Conservation (phyloP, 64 coral and sea anemone species). For the Porites lutea region DNA sequence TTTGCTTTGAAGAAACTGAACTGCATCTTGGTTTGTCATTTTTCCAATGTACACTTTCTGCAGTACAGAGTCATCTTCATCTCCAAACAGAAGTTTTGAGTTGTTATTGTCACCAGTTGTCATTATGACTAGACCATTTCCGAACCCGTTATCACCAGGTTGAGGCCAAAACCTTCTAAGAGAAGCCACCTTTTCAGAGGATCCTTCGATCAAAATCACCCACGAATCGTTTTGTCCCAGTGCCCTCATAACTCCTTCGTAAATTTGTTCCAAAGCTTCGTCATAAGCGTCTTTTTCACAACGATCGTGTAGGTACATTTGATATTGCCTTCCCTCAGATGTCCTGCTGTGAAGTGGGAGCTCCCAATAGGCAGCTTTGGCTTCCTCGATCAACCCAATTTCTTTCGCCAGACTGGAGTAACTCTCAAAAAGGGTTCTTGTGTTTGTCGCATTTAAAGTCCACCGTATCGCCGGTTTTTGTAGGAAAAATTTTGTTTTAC, state of each 20-base stretch:
- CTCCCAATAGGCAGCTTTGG: background rate
- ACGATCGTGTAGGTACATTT: background rate
- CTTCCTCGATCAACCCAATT: constrained; percentile 1
- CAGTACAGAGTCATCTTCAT: background rate
- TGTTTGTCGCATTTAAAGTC: background rate
- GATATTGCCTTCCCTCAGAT: constrained; percentile 1
- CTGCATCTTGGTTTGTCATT: background rate
- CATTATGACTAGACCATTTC: constrained; percentile 23
- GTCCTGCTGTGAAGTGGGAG: constrained; percentile 11
- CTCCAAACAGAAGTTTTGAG: background rate
- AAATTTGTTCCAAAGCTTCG: constrained; percentile 7
- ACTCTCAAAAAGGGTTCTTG: background rate
- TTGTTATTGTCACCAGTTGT: background rate
- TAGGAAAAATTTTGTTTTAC: background rate
- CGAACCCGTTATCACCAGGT: background rate
- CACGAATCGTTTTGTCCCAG: background rate
- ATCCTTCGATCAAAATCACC: background rate
- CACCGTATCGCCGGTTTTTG: background rate
- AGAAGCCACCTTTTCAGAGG: background rate
- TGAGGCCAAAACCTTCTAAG: background rate
- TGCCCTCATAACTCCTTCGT: background rate
- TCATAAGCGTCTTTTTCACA: constrained; percentile 10
- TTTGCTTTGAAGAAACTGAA: background rate
- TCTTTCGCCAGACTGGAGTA: constrained; percentile 12
- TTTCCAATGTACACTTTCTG: background rate